Evolutionary conservation across 2,888 invertebrate species (phyloP).

Genomic region (Mythimna impura): DNA sequence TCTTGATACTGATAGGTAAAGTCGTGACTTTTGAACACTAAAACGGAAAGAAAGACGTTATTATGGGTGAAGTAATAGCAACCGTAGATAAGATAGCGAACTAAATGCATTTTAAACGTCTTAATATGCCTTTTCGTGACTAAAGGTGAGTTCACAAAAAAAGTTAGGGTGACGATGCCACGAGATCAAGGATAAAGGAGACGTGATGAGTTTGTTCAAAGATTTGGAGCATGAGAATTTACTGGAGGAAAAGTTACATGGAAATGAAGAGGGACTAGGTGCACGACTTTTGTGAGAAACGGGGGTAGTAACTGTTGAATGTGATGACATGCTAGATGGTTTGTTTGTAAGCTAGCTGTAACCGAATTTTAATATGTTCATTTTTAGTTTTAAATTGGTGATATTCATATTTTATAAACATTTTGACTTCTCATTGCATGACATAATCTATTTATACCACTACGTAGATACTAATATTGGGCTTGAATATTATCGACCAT

Average conservation of each 20-base stretch:
- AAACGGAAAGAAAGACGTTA: slow-evolving; percentile 91
- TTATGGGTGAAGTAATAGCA: slow-evolving; percentile 89
- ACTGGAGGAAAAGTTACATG: slow-evolving; percentile 74
- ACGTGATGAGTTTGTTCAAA: slow-evolving; percentile 85
- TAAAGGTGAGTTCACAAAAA: slow-evolving; percentile 85
- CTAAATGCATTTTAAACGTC: slow-evolving; percentile 90
- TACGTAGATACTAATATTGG: neutral
- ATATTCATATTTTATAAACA: neutral
- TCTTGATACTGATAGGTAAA: slow-evolving; percentile 92
- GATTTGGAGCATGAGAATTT: slow-evolving; percentile 85
- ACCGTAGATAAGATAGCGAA: slow-evolving; percentile 87
- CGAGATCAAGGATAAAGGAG: slow-evolving; percentile 80
- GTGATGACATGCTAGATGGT: slow-evolving; percentile 15
- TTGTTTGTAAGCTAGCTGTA: neutral
- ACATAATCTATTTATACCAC: neutral
- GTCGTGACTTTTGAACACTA: slow-evolving; percentile 96
- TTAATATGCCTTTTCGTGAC: slow-evolving; percentile 89
- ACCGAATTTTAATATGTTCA: neutral
- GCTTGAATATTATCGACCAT: slow-evolving; percentile 1
- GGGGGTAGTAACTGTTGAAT: slow-evolving; percentile 45
- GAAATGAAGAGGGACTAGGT: slow-evolving; percentile 68
- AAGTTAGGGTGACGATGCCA: slow-evolving; percentile 84
- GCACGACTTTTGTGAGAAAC: slow-evolving; percentile 60
- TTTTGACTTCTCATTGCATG: slow-evolving; percentile 1
- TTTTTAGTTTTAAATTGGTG: neutral